These are phyloP conservation scores for Caradrina clavipalpis DNA, from an alignment of 2,888 invertebrate species.

Conservation along the genomic window DNA sequence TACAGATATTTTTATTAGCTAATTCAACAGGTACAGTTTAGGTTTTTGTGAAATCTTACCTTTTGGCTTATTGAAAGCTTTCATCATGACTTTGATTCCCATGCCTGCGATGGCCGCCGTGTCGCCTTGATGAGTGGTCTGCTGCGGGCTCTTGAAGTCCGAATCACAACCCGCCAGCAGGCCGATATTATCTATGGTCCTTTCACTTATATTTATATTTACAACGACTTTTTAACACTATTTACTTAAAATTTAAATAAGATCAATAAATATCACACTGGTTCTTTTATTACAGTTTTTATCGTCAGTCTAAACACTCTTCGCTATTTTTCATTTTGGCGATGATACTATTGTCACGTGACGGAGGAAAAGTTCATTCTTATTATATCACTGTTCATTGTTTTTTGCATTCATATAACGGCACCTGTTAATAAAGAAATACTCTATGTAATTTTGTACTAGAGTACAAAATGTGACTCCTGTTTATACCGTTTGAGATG, in stretches of 20 bases:
- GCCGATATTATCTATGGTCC: constrained; percentile 62
- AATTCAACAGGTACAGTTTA: background rate
- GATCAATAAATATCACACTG: constrained; percentile 88
- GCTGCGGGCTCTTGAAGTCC: constrained; percentile 77
- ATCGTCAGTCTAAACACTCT: constrained; percentile 87
- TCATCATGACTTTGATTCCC: constrained; percentile 97
- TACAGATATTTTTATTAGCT: background rate
- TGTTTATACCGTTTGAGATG: constrained; percentile 45
- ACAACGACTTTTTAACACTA: constrained; percentile 68
- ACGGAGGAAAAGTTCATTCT: constrained; percentile 77
- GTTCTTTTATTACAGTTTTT: constrained; percentile 68
- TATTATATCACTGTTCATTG: constrained; percentile 77
- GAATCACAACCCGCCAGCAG: constrained; percentile 70
- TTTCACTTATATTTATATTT: constrained; percentile 72
- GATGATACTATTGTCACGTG: constrained; percentile 79
- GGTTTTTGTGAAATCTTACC: constrained; percentile 87
- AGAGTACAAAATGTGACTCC: constrained; percentile 49
- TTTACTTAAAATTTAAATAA: constrained; percentile 79
- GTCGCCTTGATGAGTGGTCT: constrained; percentile 79
- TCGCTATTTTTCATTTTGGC: constrained; percentile 90
- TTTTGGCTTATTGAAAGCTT: constrained; percentile 96
- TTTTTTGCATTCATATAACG: constrained; percentile 64
- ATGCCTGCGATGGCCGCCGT: constrained; percentile 92
- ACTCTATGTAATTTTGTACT: constrained; percentile 71
- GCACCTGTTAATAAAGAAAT: constrained; percentile 73